A percentile compares a stretch with the other conserved stretches of the same genome.
These are phyloP conservation scores for Masticophis lateralis DNA, from an alignment of 2,797 vertebrate genomes.

Conservation along the genomic window DNA sequence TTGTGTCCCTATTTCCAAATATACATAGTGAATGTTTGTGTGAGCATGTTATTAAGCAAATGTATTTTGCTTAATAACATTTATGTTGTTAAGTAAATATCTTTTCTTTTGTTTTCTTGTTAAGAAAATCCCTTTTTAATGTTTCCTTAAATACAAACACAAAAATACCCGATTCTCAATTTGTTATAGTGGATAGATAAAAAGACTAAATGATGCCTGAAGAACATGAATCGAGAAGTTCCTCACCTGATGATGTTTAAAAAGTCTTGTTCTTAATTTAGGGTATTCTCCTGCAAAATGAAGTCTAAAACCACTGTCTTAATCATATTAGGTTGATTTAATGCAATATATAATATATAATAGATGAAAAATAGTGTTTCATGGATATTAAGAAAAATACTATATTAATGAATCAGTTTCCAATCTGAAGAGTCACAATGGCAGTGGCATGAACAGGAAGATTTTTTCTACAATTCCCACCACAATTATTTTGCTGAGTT, in stretches of 20 bases:
- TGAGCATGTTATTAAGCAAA: not conserved
- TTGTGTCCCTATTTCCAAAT: not conserved
- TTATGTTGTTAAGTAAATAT: not conserved
- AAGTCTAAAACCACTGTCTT: not conserved
- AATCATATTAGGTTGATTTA: not conserved
- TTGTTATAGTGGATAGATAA: not conserved
- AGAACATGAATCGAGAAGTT: not conserved
- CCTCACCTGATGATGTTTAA: not conserved
- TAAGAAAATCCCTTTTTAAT: not conserved
- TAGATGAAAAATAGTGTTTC: not conserved
- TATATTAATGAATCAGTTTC: not conserved
- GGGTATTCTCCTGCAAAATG: not conserved
- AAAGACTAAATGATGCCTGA: not conserved
- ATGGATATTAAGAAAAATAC: not conserved
- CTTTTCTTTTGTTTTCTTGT: not conserved
- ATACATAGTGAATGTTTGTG: not conserved
- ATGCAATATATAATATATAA: not conserved
- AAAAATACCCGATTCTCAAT: not conserved
- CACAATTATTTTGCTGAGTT: not conserved
- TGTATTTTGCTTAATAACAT: too few relatives aligned
- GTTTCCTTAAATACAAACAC: not conserved
- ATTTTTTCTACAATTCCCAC: not conserved
- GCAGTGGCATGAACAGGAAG: not conserved
- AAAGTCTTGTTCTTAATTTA: not conserved
- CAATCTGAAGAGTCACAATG: not conserved